Evolutionary conservation across 1,140 invertebrate species (phyloP).

Genomic region (Papilio aristodemus): DNA sequence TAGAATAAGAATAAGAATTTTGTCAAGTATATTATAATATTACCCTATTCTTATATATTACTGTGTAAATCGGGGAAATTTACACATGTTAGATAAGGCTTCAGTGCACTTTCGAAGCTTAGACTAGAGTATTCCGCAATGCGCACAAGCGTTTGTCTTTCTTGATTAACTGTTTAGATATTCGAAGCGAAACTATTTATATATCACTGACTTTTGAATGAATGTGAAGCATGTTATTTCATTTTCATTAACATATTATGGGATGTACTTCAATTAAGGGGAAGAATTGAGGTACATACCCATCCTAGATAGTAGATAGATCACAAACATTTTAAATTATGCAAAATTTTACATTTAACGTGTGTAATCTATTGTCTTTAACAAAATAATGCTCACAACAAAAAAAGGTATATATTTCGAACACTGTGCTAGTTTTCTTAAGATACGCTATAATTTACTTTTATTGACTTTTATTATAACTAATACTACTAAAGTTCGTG

Average conservation of each 20-base stretch:
- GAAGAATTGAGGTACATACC: constrained; percentile 68
- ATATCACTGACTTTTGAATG: constrained; percentile 41
- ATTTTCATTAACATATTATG: constrained; percentile 48
- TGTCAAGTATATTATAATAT: constrained; percentile 49
- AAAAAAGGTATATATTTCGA: constrained; percentile 71
- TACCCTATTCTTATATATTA: constrained; percentile 44
- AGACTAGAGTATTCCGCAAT: constrained; percentile 61
- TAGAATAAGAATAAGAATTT: constrained; percentile 42
- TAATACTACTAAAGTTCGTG: constrained; percentile 68
- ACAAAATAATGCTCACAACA: constrained; percentile 70
- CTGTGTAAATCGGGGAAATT: constrained; percentile 78
- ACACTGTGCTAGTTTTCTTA: constrained; percentile 76
- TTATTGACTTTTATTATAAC: constrained; percentile 78
- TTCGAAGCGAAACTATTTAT: constrained; percentile 38
- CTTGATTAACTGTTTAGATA: constrained; percentile 1
- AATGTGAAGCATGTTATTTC: constrained; percentile 41
- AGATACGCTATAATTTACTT: constrained; percentile 76
- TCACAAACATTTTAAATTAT: constrained; percentile 54
- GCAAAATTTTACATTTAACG: constrained; percentile 50
- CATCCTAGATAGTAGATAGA: constrained; percentile 38
- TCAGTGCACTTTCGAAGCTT: constrained; percentile 69
- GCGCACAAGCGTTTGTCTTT: constrained; percentile 60
- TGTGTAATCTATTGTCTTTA: constrained; percentile 64
- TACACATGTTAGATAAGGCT: constrained; percentile 69
- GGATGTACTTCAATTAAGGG: constrained; percentile 68